Evolutionary conservation across 2,888 invertebrate species (phyloP).

Genomic region (Ormyrus pomaceus): DNA sequence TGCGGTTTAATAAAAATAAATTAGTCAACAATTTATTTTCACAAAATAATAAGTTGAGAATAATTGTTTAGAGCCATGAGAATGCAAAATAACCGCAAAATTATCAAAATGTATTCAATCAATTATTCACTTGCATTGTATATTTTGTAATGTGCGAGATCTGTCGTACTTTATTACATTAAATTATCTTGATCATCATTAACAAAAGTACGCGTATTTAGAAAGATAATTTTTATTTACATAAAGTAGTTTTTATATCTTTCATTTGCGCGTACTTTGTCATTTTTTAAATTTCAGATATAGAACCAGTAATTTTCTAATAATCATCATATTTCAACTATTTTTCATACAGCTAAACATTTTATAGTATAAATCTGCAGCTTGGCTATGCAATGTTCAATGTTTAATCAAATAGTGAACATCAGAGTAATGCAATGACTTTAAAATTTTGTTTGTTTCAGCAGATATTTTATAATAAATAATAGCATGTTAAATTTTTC

Average conservation of each 20-base stretch:
- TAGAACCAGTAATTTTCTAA: background rate
- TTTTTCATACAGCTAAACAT: conserved; percentile 16
- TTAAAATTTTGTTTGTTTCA: background rate
- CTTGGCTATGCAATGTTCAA: conserved; percentile 47
- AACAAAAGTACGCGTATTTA: background rate
- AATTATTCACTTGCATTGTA: conserved; percentile 3
- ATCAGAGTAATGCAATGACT: conserved; percentile 9
- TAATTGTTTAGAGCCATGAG: too few species aligned
- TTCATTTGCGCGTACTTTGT: conserved; percentile 3
- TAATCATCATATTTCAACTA: conserved; percentile 18
- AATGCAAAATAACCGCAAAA: too few species aligned
- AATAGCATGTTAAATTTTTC: background rate
- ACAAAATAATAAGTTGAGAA: too few species aligned
- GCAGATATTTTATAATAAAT: too few species aligned
- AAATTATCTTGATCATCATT: background rate
- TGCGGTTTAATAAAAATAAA: too few species aligned
- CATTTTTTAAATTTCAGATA: background rate
- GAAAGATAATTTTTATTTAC: background rate
- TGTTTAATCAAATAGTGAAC: conserved; percentile 12
- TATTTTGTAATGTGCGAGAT: conserved; percentile 2
- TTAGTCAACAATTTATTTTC: too few species aligned
- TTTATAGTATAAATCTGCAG: conserved; percentile 20
- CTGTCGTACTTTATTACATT: background rate
- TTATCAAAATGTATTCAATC: background rate
- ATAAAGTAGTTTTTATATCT: background rate